These are phyloP conservation scores for Cenopis cana DNA, from an alignment of 2,888 invertebrate species.

Conservation along the genomic window DNA sequence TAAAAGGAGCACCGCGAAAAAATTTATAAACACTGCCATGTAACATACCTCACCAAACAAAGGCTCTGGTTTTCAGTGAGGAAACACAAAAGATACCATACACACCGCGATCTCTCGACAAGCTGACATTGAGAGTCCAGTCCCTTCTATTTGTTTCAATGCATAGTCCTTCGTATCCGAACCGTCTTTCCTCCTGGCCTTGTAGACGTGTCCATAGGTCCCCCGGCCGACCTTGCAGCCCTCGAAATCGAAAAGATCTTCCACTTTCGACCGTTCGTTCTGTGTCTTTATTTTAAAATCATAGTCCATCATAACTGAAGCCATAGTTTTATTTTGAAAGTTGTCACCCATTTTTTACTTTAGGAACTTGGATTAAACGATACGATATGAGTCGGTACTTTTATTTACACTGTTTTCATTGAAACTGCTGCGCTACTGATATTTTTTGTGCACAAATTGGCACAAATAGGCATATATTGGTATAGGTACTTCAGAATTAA, in stretches of 20 bases:
- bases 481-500: too few species aligned
- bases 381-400: too few species aligned
- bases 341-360: slow-evolving; percentile 69
- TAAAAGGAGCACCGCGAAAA: too few species aligned
- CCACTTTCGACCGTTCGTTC: slow-evolving; percentile 97
- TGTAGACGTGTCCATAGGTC: slow-evolving; percentile 99
- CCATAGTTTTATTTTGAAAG: slow-evolving; percentile 82
- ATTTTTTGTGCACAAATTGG: too few species aligned
- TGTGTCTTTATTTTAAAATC: slow-evolving; percentile 98
- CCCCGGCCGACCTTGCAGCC: slow-evolving; percentile 99
- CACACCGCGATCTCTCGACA: slow-evolving; percentile 98
- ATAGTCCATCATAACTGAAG: slow-evolving; percentile 94
- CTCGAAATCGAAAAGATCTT: slow-evolving; percentile 99
- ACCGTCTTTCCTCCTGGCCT: slow-evolving; percentile 94
- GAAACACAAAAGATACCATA: slow-evolving; percentile 48
- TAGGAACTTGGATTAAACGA: neutral
- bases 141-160: slow-evolving; percentile 99
- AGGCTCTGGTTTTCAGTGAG: neutral
- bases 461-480: too few species aligned
- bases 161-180: slow-evolving; percentile 97
- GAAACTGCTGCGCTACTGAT: too few species aligned
- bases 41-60: neutral
- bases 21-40: too few species aligned
- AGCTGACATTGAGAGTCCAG: slow-evolving; percentile 99
- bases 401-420: too few species aligned